phyloP scores from a whole-genome alignment of 2,888 invertebrate genomes.

The Autographa gamma region DNA sequence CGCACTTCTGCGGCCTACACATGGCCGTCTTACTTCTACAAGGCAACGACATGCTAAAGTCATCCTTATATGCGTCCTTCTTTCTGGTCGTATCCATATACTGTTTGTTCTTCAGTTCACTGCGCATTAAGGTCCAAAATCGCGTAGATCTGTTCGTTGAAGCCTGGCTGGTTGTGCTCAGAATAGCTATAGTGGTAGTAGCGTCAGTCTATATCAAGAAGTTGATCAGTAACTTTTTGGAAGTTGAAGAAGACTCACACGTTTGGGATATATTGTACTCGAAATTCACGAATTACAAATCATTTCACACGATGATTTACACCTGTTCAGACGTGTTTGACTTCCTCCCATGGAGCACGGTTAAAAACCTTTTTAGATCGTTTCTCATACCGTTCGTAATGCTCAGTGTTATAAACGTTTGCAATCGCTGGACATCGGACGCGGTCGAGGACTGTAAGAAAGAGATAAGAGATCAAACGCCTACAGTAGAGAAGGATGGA shows the following conservation, averaged over 20 bases:
- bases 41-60: conserved; percentile 84
- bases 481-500: conserved; percentile 52
- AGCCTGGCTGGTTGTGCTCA: conserved; percentile 68
- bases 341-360: conserved; percentile 89
- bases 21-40: conserved; percentile 79
- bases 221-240: conserved; percentile 73
- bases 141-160: conserved; percentile 73
- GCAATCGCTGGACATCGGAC: conserved; percentile 75
- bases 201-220: conserved; percentile 81
- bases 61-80: conserved; percentile 85
- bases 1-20: conserved; percentile 82
- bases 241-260: conserved; percentile 89
- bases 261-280: conserved; percentile 92
- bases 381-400: conserved; percentile 89
- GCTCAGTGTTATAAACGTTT: conserved; percentile 77
- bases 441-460: conserved; percentile 45
- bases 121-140: conserved; percentile 74
- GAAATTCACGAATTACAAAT: conserved; percentile 91
- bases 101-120: conserved; percentile 75
- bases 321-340: conserved; percentile 94
- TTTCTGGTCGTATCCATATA: conserved; percentile 78
- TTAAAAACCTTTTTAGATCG: conserved; percentile 86
- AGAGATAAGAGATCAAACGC: conserved; percentile 58
- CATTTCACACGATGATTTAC: conserved; percentile 93
- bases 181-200: conserved; percentile 64